Percentiles rank a stretch among this genome's conserved stretches.
These are phyloP conservation scores for Heteropelma amictum DNA, from an alignment of 2,888 invertebrate genomes.

Conservation along the genomic window DNA sequence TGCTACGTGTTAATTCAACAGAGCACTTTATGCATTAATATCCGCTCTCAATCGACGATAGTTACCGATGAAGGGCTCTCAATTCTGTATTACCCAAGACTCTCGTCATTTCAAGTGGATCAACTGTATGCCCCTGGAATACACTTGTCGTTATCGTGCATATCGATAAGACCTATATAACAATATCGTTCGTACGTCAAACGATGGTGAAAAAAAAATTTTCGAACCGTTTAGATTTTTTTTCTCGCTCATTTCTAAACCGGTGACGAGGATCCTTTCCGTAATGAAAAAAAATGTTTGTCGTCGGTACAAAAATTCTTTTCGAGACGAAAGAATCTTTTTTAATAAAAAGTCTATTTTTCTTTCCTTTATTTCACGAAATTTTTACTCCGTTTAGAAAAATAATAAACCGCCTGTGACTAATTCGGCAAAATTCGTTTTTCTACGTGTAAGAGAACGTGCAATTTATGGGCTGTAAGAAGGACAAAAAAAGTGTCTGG, in stretches of 20 bases:
- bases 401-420: too few relatives aligned
- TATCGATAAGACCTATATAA: not conserved
- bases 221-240: too few relatives aligned
- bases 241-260: too few relatives aligned
- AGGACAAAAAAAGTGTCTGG: not conserved
- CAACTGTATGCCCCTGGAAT: constrained; percentile 7
- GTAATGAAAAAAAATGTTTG: not conserved
- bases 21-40: constrained; percentile 9
- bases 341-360: not conserved
- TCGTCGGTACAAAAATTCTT: not conserved
- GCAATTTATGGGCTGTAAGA: too few relatives aligned
- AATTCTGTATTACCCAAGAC: constrained; percentile 27
- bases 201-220: not conserved
- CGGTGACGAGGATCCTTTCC: too few relatives aligned
- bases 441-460: too few relatives aligned
- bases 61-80: constrained; percentile 22
- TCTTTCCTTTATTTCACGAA: not conserved
- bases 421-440: too few relatives aligned
- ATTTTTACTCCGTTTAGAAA: not conserved
- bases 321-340: not conserved
- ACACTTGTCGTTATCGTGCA: constrained; percentile 23
- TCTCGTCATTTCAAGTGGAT: constrained; percentile 45
- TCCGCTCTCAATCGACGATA: constrained; percentile 11
- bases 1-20: constrained; percentile 8
- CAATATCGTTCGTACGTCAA: too few relatives aligned